phyloP scores from a whole-genome alignment of 2,113 vertebrate species.

The Zapornia atra region DNA sequence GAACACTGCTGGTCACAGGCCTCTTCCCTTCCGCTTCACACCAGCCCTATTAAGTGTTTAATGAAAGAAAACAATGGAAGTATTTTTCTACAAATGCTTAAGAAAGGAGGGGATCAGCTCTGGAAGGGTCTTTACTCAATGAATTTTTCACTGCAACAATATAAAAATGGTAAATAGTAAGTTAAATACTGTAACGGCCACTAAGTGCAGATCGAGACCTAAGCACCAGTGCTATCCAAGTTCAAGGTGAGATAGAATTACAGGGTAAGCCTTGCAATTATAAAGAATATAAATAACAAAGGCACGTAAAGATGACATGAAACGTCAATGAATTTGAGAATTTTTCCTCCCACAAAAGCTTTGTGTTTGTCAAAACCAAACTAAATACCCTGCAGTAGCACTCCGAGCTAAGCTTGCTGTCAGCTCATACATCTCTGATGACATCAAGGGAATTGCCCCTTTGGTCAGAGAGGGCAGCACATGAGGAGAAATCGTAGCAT shows the following conservation, averaged over 20 bases:
- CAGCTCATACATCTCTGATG: not conserved
- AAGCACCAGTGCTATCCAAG: not conserved
- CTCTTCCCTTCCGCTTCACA: not conserved
- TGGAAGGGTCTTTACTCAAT: not conserved
- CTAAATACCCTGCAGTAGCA: not conserved
- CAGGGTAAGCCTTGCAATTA: not conserved
- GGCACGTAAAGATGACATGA: not conserved
- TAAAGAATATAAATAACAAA: not conserved
- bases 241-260: not conserved
- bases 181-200: not conserved
- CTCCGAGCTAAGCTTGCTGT: rapidly evolving
- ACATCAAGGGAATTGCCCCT: not conserved
- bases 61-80: not conserved
- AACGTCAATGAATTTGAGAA: not conserved
- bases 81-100: not conserved
- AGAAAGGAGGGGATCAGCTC: not conserved
- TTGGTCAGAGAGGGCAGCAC: not conserved
- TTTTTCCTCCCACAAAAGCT: not conserved
- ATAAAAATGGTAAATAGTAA: not conserved
- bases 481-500: rapidly evolving
- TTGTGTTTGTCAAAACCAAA: not conserved
- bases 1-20: too few relatives aligned
- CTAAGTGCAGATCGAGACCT: not conserved
- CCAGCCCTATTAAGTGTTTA: not conserved
- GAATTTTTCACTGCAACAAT: not conserved